Base-by-base conservation (phyloP, 2,797 vertebrate species). In the Mormyrops boulengeri region DNA sequence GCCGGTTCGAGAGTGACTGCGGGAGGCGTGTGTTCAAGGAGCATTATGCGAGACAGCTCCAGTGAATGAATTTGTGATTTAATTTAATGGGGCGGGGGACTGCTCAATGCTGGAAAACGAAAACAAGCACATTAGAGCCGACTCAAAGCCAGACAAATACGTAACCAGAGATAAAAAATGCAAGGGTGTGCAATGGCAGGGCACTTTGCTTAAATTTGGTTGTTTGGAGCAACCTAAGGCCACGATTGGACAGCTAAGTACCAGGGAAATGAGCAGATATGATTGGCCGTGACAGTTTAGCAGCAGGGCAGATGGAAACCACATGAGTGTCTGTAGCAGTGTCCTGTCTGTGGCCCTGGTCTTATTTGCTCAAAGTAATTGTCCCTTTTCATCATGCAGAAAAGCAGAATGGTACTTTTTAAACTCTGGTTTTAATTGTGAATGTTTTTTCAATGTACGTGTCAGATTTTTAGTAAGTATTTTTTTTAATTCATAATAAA, bases 31-130 rank as follows among this genome's bases (percentile, higher is more conserved):
- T 8, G 44, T 12, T 22, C 44, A 19, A 34, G 38, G 55, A 22
- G 34, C 53, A 66, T 62, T 26, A 49, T 55, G 53, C 26, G 14
- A 62, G 41, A 89, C 44, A 4, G 41, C 80, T 66, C 60, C 77
- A n/a, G 66, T 19, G 62, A 90, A 53, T 85, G 80, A 85, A 88
- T 69, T 90, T 88, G 22, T 11, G 73, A 88, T 62, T 86, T 62
- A 88, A 88, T 84, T 86, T 62, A 84, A 88, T 84, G 30, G 69
- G 69, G 80, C 41, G 1, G n/a, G 86, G 86, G 89, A 60, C 69
- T 41, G 14, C 38, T 26, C n/a, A 8, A 19, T 38, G 69, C 17
- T 19, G 66, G 53, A 7, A 77, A 49, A 87, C 1, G 1, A 66
- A 69, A 88, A 89, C 73, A 47, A 19, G 22, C 88, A 55, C 55